Evolutionary conservation across 2,888 invertebrate species (phyloP).

Genomic region (Druceiella hillmani): DNA sequence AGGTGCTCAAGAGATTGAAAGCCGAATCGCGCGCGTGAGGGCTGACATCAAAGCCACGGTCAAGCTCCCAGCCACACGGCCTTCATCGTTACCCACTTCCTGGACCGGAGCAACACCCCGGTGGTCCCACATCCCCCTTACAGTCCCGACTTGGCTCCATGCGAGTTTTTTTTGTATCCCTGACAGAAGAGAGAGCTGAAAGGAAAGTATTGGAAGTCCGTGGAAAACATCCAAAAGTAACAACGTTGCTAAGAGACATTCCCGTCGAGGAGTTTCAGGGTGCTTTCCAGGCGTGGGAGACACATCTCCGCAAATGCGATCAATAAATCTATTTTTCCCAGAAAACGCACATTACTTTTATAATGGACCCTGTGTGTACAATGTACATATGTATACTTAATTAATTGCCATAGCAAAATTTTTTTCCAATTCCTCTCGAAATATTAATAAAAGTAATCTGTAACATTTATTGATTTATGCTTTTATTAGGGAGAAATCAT

Average conservation of each 20-base stretch:
- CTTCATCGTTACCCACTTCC: neutral
- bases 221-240: neutral
- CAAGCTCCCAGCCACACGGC: neutral
- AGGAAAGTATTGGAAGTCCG: neutral
- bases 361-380: neutral
- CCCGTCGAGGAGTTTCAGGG: neutral
- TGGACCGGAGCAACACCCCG: neutral
- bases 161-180: neutral
- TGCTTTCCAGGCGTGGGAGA: neutral
- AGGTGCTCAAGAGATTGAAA: slow-evolving; percentile 9
- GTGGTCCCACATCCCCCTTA: neutral
- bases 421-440: too few species aligned
- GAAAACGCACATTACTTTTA: neutral
- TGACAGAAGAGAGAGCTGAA: slow-evolving; percentile 1
- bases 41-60: neutral
- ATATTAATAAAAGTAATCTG: too few species aligned
- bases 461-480: too few species aligned
- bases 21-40: neutral
- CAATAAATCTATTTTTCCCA: neutral
- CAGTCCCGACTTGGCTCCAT: slow-evolving; percentile 1
- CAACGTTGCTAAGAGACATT: neutral
- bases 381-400: too few species aligned
- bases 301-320: neutral
- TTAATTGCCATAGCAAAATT: too few species aligned
- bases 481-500: too few species aligned